phyloP scores from a whole-genome alignment of 2,888 invertebrate species.

The Cylindroiulus punctatus region DNA sequence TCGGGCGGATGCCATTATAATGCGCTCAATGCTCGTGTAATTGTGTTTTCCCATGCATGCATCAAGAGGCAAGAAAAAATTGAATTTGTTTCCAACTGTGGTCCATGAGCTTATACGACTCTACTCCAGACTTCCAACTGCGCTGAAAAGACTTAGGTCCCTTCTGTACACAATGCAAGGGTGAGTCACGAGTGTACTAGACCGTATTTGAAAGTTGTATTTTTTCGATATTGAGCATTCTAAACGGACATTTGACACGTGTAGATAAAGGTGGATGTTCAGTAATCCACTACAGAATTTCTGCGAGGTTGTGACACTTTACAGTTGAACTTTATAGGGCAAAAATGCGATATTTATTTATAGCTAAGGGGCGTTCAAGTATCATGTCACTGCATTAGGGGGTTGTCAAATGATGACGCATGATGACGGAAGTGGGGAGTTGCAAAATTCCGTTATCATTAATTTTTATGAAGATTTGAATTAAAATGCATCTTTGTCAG shows the following conservation, averaged over 20 bases:
- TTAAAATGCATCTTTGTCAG: too few relatives aligned
- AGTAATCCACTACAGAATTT: neutral
- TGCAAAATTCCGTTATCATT: too few relatives aligned
- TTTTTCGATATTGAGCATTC: neutral
- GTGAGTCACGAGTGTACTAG: neutral
- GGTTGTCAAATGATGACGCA: too few relatives aligned
- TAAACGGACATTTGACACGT: neutral
- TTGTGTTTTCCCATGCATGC: constrained; percentile 45
- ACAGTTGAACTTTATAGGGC: neutral
- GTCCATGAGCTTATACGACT: neutral
- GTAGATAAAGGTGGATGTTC: neutral
- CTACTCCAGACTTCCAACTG: neutral
- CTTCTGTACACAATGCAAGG: neutral
- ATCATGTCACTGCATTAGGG: too few relatives aligned
- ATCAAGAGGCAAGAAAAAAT: constrained; percentile 40
- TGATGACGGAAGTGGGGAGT: too few relatives aligned
- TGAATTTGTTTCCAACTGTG: constrained; percentile 35
- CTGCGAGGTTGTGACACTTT: neutral
- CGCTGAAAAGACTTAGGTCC: neutral
- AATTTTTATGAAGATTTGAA: too few relatives aligned
- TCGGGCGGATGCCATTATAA: neutral
- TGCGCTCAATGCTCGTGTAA: constrained; percentile 37
- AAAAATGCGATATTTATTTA: neutral
- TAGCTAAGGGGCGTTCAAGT: neutral
- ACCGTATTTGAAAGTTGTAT: too few relatives aligned